Percentiles rank a stretch among this genome's conserved stretches.
Conservation (phyloP, 1,140 invertebrate genomes). For the Rhyzopertha dominica region DNA sequence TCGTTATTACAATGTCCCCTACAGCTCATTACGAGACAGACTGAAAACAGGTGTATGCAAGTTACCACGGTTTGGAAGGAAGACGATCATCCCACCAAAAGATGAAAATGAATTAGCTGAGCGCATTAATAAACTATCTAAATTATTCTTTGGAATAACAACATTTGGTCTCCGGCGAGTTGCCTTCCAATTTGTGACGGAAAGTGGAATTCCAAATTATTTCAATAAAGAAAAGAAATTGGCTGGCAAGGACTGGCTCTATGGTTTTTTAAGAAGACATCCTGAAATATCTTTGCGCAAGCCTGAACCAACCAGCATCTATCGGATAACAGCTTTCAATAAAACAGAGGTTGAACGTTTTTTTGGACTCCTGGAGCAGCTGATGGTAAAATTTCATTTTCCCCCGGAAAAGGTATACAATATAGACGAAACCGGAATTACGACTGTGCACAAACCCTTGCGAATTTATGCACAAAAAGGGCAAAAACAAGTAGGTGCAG, state of each 20-base stretch:
- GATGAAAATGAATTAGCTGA: no score
- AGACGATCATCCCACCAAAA: no score
- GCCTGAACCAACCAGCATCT: conserved; percentile 43
- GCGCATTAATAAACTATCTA: no score
- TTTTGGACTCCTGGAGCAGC: conserved; percentile 36
- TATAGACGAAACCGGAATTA: conserved; percentile 47
- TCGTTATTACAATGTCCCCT: no score
- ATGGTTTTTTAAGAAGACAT: conserved; percentile 32
- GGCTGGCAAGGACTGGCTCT: conserved; percentile 36
- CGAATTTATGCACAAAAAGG: conserved; percentile 37
- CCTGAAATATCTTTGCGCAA: conserved; percentile 25
- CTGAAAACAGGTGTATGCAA: no score
- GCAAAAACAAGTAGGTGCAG: conserved; percentile 32
- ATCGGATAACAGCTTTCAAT: conserved; percentile 37
- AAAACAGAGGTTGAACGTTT: conserved; percentile 40
- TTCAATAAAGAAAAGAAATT: conserved; percentile 32
- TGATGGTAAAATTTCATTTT: conserved; percentile 42
- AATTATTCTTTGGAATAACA: conserved; percentile 31
- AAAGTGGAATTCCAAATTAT: conserved; percentile 18
- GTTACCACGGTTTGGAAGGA: no score
- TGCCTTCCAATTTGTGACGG: conserved; percentile 28
- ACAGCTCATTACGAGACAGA: no score
- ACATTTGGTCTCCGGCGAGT: conserved; percentile 21
- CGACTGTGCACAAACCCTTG: conserved; percentile 35
- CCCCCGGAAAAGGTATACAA: conserved; percentile 43